Evolutionary conservation across 2,797 vertebrate genomes (phyloP).

Genomic region (Artibeus jamaicensis): DNA sequence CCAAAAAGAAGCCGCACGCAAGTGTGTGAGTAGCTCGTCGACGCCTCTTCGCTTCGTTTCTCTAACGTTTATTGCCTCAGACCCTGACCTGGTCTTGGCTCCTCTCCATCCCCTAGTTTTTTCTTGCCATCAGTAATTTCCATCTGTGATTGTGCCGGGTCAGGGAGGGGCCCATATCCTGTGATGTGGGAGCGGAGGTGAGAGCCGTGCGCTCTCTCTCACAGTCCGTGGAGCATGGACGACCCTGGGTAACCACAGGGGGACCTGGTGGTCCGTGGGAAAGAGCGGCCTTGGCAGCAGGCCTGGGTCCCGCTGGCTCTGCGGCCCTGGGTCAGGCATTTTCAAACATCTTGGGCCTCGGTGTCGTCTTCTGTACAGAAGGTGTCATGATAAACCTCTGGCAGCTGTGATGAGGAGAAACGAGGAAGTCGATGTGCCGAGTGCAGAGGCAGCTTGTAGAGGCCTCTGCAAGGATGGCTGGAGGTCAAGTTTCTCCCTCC

Average conservation of each 20-base stretch:
- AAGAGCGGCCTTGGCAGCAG: background rate
- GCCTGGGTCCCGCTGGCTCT: accelerated
- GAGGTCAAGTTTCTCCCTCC: background rate
- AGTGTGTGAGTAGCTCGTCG: constrained; percentile 90
- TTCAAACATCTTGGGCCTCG: background rate
- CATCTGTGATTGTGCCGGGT: accelerated
- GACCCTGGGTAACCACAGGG: accelerated
- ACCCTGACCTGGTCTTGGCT: accelerated
- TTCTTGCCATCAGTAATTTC: background rate
- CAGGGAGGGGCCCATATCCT: background rate
- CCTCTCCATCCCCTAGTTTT: accelerated
- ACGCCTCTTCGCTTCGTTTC: background rate
- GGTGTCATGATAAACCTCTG: accelerated
- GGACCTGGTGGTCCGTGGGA: accelerated
- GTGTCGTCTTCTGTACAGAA: background rate
- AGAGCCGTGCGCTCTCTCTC: background rate
- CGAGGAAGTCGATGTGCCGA: accelerated
- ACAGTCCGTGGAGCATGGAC: accelerated
- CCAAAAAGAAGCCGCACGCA: constrained; percentile 98
- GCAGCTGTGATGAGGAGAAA: accelerated
- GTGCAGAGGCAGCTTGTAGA: accelerated
- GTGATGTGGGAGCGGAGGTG: too few species aligned
- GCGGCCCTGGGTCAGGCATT: background rate
- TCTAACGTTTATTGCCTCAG: accelerated
- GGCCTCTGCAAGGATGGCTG: background rate